Conservation (phyloP, 2,888 invertebrate genomes). For the Andrena camellia region DNA sequence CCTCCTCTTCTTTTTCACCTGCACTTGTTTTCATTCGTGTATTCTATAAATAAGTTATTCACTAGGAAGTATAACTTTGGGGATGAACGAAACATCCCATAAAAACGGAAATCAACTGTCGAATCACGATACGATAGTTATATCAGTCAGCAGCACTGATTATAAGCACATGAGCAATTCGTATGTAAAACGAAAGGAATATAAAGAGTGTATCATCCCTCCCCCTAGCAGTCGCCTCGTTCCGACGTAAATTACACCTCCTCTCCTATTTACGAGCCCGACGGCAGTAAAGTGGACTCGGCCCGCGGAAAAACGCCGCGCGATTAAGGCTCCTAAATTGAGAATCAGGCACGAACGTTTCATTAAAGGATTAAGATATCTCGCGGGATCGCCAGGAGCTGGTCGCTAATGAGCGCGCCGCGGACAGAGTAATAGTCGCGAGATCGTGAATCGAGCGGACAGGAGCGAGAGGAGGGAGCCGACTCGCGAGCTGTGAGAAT, state of each 20-base stretch:
- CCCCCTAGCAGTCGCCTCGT: not conserved
- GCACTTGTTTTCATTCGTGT: too few species aligned
- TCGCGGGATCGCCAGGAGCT: constrained; percentile 42
- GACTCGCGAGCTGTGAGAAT: constrained; percentile 57
- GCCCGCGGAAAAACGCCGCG: constrained; percentile 21
- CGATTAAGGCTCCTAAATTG: constrained; percentile 53
- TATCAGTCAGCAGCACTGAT: not conserved
- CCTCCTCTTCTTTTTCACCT: too few species aligned
- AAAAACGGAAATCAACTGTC: too few species aligned
- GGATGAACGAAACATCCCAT: too few species aligned
- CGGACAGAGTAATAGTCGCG: constrained; percentile 38
- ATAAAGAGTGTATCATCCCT: not conserved
- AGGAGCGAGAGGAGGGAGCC: not conserved
- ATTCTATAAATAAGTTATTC: too few species aligned
- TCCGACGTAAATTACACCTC: constrained; percentile 28
- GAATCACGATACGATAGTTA: not conserved
- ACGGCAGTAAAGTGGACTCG: constrained; percentile 23
- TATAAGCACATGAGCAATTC: constrained; percentile 12
- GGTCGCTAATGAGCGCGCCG: constrained; percentile 61
- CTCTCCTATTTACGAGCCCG: constrained; percentile 21
- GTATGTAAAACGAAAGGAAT: not conserved
- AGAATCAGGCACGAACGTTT: constrained; percentile 49
- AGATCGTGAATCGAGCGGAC: constrained; percentile 33
- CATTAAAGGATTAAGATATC: constrained; percentile 67
- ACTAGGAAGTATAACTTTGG: too few species aligned